Evolutionary conservation across 2,888 invertebrate genomes (phyloP), one percentile per base, ranked within the genome.

Genomic region (Metopia argyrocephala): DNA sequence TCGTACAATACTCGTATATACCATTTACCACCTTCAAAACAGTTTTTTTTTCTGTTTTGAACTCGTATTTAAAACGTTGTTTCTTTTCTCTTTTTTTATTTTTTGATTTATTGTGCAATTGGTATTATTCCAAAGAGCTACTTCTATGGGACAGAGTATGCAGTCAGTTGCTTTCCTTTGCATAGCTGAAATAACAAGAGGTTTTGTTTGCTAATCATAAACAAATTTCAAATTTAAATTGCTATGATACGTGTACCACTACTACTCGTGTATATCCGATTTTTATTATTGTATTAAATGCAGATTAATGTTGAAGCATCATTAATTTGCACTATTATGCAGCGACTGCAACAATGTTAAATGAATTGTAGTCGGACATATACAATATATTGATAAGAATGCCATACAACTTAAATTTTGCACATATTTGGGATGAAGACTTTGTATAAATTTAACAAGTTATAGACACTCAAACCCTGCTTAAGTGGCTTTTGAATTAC

Each of bases 161-260:
- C 68, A 64, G 59, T 76, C 62, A 23, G 56, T 54, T 12, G 38
- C 15, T 38, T 54, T 12, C 12, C 15, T 38, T 38, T 38, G 50
- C 59, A 52, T 62, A 28, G 7, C 66, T 68, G 56, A 66, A 61
- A 45, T 52, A 45, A 65, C 74, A 75, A 75, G 70, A 59, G 69
- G 73, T 76, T 78, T 81, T 81, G 78, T 78, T 78, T 78, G 78
- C 78, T 81, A 81, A 81, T 81, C 78, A 70, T 69, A 81, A 81
- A 81, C 78, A 66, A 75, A 81, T 81, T 81, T 78, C 78, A 70
- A 70, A 81, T 65, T 59, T 48, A 76, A 61, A 48, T n/a, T 69
- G 68, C 62, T 48, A 18, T 15, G 9, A 38, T 45, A 66, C 45
- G 31, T 27, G n/a, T 38, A 38, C 45, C 28, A 38, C 46, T 54